Base-by-base conservation (phyloP, 2,888 invertebrate genomes). In the Tinea trinotella region DNA sequence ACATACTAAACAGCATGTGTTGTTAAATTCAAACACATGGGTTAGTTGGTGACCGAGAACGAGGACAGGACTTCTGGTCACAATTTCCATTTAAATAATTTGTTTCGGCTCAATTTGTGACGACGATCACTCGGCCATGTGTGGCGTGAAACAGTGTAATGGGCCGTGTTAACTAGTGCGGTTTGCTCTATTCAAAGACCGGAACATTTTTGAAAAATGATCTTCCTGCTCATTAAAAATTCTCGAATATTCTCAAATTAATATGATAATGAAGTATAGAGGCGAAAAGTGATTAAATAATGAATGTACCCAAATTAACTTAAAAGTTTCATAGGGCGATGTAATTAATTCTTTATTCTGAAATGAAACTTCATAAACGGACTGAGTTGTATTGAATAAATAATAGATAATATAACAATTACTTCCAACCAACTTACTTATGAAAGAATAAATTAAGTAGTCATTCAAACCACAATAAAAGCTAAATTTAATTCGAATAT, bases 81-180 rank as follows among this genome's bases (percentile, higher is more conserved):
- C 18, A 48, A 81, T 81, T 79, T 77, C 71, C 80, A 76, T 84
- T 78, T 83, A 82, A 84, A 83, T 83, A 80, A 85, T 85, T 82
- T 72, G 76, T 74, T 74, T 71, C 76, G 77, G 74, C 67, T 72
- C 79, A 75, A 80, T 80, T 81, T 74, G 67, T 69, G 64, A 61
- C 62, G 64, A 62, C 65, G 62, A 65, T 62, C 64, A 61, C 24
- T 40, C 13, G 17, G 70, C 72, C 84, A 83, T 81, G 80, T 81
- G 81, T 64, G 65, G 67, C 70, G 68, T 68, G 69, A 65, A 68
- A 65, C 66, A 64, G 61, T 67, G 70, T 81, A 82, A 83, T 81
- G 81, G 54, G 74, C 71, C 71, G 61, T 61, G 69, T 62, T 80
- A 81, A 83, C 78, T 70, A 71, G 74, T 71, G 76, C 70, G 76